Percentiles rank a stretch among this genome's conserved stretches.
phyloP scores from a whole-genome alignment of 1,140 invertebrate species.

The Formica exsecta region DNA sequence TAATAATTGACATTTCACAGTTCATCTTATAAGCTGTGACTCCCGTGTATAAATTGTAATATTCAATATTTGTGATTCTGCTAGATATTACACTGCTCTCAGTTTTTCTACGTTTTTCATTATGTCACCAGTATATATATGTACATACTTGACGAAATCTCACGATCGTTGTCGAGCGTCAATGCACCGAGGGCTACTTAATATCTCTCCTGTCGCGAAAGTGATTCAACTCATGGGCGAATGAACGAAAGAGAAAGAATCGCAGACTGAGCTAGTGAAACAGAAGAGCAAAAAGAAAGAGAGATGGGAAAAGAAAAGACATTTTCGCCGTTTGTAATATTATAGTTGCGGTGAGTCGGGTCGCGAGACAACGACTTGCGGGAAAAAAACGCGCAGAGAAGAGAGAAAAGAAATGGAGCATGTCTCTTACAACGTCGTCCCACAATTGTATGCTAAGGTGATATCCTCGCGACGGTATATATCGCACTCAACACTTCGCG shows the following conservation, averaged over 20 bases:
- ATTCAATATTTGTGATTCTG: not conserved
- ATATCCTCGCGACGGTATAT: constrained; percentile 14
- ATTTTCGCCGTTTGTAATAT: constrained; percentile 36
- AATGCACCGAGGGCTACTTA: constrained; percentile 14
- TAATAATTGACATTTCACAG: not conserved
- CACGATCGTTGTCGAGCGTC: constrained; percentile 32
- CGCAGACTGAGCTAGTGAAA: constrained; percentile 22
- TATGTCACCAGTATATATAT: not conserved
- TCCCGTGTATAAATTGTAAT: no score
- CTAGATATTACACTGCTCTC: not conserved
- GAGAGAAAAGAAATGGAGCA: constrained; percentile 76
- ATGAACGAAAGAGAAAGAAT: constrained; percentile 36
- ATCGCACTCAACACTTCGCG: constrained; percentile 49
- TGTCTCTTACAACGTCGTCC: constrained; percentile 67
- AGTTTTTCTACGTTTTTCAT: constrained; percentile 4
- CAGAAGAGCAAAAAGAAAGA: constrained; percentile 35
- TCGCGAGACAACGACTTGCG: not conserved
- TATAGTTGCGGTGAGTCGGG: constrained; percentile 29
- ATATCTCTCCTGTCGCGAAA: constrained; percentile 36
- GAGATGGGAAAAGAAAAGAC: constrained; percentile 8
- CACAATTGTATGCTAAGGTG: constrained; percentile 81
- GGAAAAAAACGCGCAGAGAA: constrained; percentile 6
- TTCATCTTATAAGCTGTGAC: no score
- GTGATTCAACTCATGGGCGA: not conserved
- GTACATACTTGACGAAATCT: not conserved